Conservation (phyloP, 2,888 invertebrate genomes). For the Stratiomys singularior region DNA sequence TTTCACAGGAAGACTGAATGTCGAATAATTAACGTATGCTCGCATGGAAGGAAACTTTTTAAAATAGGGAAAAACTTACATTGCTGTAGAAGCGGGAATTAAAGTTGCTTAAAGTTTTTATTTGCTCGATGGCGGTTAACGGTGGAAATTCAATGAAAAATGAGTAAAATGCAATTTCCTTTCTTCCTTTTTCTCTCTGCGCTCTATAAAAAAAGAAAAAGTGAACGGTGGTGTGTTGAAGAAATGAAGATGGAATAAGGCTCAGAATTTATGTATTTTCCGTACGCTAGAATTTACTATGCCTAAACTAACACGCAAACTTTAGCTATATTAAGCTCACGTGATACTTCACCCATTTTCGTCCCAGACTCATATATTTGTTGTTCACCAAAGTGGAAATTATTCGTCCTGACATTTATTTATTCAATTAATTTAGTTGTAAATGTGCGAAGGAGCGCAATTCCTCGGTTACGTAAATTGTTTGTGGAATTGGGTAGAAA, state of each 20-base stretch:
- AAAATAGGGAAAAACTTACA: neutral
- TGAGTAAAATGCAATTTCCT: neutral
- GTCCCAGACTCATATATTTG: slow-evolving; percentile 54
- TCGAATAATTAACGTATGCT: slow-evolving; percentile 27
- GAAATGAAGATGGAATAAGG: neutral
- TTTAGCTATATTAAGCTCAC: neutral
- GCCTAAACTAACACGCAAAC: slow-evolving; percentile 21
- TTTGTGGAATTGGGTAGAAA: too few species aligned
- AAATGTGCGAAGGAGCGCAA: slow-evolving; percentile 39
- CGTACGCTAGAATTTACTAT: neutral
- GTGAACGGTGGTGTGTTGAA: too few species aligned
- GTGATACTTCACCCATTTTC: slow-evolving; percentile 27
- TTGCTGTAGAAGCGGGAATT: neutral
- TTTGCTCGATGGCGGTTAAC: neutral
- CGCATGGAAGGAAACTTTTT: neutral
- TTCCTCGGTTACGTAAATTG: too few species aligned
- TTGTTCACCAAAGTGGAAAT: slow-evolving; percentile 55
- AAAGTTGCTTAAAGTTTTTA: slow-evolving; percentile 12
- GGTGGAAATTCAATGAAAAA: neutral
- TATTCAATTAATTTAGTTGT: slow-evolving; percentile 57
- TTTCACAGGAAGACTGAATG: neutral
- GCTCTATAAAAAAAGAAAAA: too few species aligned
- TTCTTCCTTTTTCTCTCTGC: too few species aligned
- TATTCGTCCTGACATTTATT: slow-evolving; percentile 55
- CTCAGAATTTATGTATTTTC: slow-evolving; percentile 30